Percentiles rank a stretch among this genome's conserved stretches.
Evolutionary conservation across 1,140 invertebrate genomes (phyloP).

Genomic region (Drosophila obscura): DNA sequence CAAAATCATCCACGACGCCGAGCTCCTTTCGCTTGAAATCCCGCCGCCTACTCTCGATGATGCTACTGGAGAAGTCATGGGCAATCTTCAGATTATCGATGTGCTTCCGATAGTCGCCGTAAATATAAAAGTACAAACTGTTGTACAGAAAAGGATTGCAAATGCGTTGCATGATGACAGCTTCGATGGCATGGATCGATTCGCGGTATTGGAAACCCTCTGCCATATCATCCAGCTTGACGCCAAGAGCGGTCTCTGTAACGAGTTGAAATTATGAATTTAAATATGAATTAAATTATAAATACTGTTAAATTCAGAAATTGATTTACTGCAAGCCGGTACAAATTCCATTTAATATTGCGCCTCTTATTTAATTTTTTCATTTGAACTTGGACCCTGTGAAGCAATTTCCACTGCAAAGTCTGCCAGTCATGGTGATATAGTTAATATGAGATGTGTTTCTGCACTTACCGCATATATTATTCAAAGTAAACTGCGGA

Average conservation of each 20-base stretch:
- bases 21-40: constrained; percentile 27
- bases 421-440: constrained; percentile 23
- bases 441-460: background rate
- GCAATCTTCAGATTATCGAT: constrained; percentile 51
- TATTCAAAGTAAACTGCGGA: constrained; percentile 89
- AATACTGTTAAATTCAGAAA: too few species aligned
- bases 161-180: constrained; percentile 48
- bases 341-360: too few species aligned
- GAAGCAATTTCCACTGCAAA: background rate
- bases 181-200: constrained; percentile 62
- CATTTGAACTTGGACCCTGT: background rate
- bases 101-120: constrained; percentile 53
- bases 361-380: too few species aligned
- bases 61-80: constrained; percentile 70
- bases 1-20: constrained; percentile 14
- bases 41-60: constrained; percentile 62
- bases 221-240: constrained; percentile 80
- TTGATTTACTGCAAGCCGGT: too few species aligned
- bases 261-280: background rate
- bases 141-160: constrained; percentile 65
- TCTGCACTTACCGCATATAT: constrained; percentile 87
- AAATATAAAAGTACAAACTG: constrained; percentile 50
- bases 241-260: constrained; percentile 92
- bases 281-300: background rate
- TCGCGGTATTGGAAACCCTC: constrained; percentile 65